Evolutionary conservation across 2,888 invertebrate genomes (phyloP).

Genomic region (Tetragonula carbonaria): DNA sequence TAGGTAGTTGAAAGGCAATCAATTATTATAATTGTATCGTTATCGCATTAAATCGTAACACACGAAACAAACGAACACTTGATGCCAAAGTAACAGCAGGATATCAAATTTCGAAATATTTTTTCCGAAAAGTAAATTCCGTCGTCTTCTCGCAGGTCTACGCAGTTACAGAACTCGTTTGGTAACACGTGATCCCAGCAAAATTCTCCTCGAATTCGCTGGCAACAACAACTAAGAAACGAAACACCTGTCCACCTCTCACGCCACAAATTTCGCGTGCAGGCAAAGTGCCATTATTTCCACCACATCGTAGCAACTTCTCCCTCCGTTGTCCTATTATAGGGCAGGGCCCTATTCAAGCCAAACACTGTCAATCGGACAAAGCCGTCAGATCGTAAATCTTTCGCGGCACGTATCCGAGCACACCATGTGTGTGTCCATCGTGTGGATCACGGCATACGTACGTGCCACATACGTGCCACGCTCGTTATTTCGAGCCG

Average conservation of each 20-base stretch:
- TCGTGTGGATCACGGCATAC: slow-evolving; percentile 12
- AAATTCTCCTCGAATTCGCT: too few relatives aligned
- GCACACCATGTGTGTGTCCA: background rate
- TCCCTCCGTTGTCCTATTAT: background rate
- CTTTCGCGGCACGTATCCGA: background rate
- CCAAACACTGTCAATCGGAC: slow-evolving; percentile 6
- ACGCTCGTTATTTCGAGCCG: slow-evolving; percentile 38
- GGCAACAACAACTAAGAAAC: background rate
- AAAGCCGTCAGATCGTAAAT: slow-evolving; percentile 12
- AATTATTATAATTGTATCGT: too few relatives aligned
- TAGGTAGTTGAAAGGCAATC: too few relatives aligned
- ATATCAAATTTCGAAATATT: too few relatives aligned
- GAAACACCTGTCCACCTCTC: background rate
- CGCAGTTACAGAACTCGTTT: background rate
- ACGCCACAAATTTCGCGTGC: background rate
- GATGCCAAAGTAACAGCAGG: too few relatives aligned
- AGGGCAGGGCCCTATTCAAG: background rate
- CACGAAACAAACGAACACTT: too few relatives aligned
- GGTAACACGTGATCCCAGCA: too few relatives aligned
- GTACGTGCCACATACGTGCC: background rate
- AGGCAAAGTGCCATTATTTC: slow-evolving; percentile 11
- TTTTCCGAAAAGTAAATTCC: too few relatives aligned
- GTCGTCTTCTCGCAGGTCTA: too few relatives aligned
- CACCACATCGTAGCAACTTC: background rate
- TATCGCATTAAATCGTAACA: too few relatives aligned